Evolutionary conservation across 2,113 vertebrate species (phyloP).

Genomic region (Clupea harengus): DNA sequence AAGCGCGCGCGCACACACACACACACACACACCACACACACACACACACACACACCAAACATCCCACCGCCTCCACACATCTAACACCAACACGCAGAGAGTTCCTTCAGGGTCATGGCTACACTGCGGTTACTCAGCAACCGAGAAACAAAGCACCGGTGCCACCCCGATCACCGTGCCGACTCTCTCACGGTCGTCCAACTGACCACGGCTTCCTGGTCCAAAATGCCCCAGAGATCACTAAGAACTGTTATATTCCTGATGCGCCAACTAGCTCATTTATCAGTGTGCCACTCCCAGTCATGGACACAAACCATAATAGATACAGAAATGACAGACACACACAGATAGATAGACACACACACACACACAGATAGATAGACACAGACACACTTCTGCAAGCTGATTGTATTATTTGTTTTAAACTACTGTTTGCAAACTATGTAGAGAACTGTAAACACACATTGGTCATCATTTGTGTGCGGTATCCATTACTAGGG

Average conservation of each 20-base stretch:
- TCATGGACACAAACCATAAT: not conserved
- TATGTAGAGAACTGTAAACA: too few relatives aligned
- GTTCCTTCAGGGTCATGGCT: not conserved
- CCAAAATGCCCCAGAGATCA: not conserved
- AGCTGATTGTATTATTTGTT: not conserved
- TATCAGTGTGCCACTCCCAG: not conserved
- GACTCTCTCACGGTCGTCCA: not conserved
- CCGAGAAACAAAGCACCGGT: not conserved
- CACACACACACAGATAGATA: not conserved
- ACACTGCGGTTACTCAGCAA: not conserved
- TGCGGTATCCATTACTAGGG: too few relatives aligned
- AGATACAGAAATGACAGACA: not conserved
- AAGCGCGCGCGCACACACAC: not conserved
- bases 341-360: too few relatives aligned
- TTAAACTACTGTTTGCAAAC: not conserved
- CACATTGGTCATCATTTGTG: too few relatives aligned
- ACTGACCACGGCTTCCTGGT: not conserved
- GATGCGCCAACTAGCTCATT: not conserved
- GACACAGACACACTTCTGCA: not conserved
- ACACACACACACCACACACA: not conserved
- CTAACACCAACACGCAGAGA: conserved; percentile 11
- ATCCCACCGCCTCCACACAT: not conserved
- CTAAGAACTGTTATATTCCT: not conserved
- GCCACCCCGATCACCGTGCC: not conserved
- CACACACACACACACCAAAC: conserved; percentile 6